Percentiles rank a stretch among this genome's conserved stretches.
These are phyloP conservation scores for Heliconius himera DNA, from an alignment of 1,140 invertebrate genomes.

Conservation along the genomic window DNA sequence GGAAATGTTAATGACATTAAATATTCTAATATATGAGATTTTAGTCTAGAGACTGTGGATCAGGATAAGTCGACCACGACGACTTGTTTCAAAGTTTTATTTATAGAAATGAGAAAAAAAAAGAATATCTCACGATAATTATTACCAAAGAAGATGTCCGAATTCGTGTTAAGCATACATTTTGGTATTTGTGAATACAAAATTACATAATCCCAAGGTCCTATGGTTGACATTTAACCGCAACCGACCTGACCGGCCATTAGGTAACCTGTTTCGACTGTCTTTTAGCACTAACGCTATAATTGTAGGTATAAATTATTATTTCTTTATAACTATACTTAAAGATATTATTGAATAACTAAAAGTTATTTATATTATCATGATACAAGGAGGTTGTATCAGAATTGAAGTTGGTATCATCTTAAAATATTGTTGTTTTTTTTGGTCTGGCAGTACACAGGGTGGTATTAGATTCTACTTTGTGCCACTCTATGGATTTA, in stretches of 20 bases:
- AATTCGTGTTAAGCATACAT: conserved; percentile 37
- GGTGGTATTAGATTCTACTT: no score
- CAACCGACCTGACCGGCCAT: conserved; percentile 65
- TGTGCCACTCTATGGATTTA: no score
- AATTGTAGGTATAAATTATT: conserved; percentile 36
- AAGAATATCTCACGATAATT: background rate
- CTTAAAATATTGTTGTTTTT: no score
- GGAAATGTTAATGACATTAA: no score
- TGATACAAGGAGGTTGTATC: no score
- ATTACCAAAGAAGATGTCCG: background rate
- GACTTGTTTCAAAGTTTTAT: no score
- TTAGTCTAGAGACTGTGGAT: accelerated
- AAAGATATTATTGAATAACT: background rate
- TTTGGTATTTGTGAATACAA: conserved; percentile 61
- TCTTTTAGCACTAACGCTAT: conserved; percentile 37
- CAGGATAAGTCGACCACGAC: no score
- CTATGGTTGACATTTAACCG: conserved; percentile 73
- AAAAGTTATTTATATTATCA: background rate
- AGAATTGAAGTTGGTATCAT: no score
- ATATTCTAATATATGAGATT: no score
- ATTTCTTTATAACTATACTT: conserved; percentile 16
- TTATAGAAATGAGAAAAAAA: background rate
- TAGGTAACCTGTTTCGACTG: conserved; percentile 62
- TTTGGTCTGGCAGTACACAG: no score
- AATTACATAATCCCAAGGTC: conserved; percentile 69